A percentile compares a stretch with the other conserved stretches of the same genome.
phyloP scores from a whole-genome alignment of 2,113 vertebrate species.

The Patagioenas fasciata region DNA sequence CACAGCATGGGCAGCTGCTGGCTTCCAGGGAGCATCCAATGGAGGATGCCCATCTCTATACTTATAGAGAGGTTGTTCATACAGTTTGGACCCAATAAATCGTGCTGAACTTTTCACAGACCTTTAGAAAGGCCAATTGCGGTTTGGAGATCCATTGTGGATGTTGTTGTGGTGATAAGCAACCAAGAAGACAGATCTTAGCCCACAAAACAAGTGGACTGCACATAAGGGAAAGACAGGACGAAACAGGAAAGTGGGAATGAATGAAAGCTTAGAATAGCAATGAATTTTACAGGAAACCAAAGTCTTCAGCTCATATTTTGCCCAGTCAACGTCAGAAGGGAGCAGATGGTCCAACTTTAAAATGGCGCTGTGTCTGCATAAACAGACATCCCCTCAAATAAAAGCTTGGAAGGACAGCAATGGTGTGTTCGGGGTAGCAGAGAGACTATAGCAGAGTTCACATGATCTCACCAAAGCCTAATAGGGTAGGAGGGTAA shows the following conservation, averaged over 20 bases:
- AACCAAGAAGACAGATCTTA: not conserved
- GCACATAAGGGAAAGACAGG: not conserved
- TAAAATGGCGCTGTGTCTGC: not conserved
- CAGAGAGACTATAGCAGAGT: not conserved
- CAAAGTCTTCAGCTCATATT: not conserved
- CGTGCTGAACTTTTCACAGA: not conserved
- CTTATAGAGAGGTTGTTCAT: not conserved
- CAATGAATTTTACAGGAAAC: not conserved
- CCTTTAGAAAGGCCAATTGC: not conserved
- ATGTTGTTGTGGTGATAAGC: not conserved
- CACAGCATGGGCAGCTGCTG: not conserved
- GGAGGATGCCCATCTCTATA: not conserved
- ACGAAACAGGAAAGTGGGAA: not conserved
- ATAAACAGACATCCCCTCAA: not conserved
- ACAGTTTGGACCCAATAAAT: not conserved
- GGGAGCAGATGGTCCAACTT: not conserved
- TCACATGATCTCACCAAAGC: not conserved
- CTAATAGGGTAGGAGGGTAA: not conserved
- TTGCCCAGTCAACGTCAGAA: not conserved
- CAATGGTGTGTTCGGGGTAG: too few species aligned
- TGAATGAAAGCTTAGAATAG: not conserved
- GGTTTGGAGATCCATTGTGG: not conserved
- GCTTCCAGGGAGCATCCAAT: not conserved
- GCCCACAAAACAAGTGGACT: not conserved
- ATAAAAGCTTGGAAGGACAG: not conserved